Percentiles rank a stretch among this genome's conserved stretches.
phyloP scores from a whole-genome alignment of 2,888 invertebrate species.

The Nebria salina region DNA sequence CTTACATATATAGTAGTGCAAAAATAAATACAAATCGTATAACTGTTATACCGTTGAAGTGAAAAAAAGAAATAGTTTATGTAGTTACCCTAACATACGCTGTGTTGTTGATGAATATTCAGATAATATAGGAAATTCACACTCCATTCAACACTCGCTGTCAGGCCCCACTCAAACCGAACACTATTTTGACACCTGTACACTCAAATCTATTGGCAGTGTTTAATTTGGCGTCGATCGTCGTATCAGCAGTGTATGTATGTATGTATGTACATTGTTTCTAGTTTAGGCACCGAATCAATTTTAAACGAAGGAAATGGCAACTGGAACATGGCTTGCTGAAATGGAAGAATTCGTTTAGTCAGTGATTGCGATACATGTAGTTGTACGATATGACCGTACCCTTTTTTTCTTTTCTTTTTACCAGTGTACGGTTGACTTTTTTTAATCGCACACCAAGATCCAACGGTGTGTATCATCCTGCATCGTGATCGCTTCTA shows the following conservation, averaged over 20 bases:
- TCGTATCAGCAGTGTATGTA: not conserved
- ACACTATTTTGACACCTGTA: not conserved
- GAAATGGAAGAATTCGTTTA: too few relatives aligned
- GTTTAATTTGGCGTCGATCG: not conserved
- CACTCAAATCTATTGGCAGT: not conserved
- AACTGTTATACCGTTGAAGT: too few relatives aligned
- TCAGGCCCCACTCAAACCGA: not conserved
- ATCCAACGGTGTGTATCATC: not conserved
- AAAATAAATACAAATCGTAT: too few relatives aligned
- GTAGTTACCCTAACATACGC: too few relatives aligned
- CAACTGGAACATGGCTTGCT: too few relatives aligned
- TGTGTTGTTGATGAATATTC: too few relatives aligned
- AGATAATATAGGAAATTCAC: too few relatives aligned
- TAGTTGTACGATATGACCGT: not conserved
- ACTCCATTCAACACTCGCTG: not conserved
- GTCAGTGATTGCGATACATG: too few relatives aligned
- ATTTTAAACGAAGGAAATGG: not conserved
- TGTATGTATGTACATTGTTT: not conserved
- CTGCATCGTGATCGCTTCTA: not conserved
- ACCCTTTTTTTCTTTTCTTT: not conserved
- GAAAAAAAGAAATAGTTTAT: too few relatives aligned
- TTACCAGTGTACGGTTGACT: not conserved
- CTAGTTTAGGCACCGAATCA: not conserved
- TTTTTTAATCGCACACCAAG: too few relatives aligned
- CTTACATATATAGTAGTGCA: too few relatives aligned